Evolutionary conservation across 2,113 vertebrate species (phyloP).

Genomic region (Oryctolagus cuniculus): DNA sequence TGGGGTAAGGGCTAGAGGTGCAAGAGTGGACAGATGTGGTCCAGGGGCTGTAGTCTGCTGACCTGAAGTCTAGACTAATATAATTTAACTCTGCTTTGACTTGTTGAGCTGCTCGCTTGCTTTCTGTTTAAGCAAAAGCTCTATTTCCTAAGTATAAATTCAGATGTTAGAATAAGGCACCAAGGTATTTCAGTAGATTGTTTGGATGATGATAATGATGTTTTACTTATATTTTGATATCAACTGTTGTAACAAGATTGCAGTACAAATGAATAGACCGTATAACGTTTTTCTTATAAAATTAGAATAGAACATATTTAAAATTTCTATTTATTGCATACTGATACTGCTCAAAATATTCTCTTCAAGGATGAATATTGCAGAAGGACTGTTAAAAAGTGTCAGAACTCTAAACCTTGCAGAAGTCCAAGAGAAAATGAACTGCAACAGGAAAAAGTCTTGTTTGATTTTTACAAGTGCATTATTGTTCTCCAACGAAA

Average conservation of each 20-base stretch:
- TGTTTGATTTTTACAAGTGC: neutral
- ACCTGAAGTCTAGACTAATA: neutral
- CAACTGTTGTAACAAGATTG: neutral
- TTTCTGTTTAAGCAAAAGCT: neutral
- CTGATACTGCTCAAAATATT: neutral
- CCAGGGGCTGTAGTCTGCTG: neutral
- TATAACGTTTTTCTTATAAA: constrained; percentile 37
- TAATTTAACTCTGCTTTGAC: neutral
- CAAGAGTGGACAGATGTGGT: neutral
- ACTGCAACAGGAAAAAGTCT: neutral
- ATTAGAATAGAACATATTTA: neutral
- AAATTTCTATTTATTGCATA: neutral
- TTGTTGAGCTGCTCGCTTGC: neutral
- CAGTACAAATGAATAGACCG: neutral
- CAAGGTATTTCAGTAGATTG: neutral
- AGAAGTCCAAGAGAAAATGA: neutral
- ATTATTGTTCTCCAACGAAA: neutral
- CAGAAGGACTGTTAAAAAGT: neutral
- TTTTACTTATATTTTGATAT: constrained; percentile 57
- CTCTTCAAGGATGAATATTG: neutral
- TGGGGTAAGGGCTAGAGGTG: neutral
- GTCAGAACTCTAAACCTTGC: neutral
- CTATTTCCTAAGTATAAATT: neutral
- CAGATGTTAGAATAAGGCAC: neutral
- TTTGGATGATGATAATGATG: constrained; percentile 1